Evolutionary conservation across 2,797 vertebrate species (phyloP).

Genomic region (Cercopithecus diana): DNA sequence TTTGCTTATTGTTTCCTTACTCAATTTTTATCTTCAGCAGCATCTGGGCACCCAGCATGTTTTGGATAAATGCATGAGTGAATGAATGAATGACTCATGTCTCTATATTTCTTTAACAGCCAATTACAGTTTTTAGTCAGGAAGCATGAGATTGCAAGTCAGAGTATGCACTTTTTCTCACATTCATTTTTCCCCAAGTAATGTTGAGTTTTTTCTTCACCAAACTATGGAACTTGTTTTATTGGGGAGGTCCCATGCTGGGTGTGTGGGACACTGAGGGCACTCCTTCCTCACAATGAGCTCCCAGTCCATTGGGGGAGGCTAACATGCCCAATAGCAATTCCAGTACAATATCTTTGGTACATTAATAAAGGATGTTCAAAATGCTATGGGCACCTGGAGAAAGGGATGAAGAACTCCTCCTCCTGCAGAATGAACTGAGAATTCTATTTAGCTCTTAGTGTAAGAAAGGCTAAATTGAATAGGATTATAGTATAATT

Average conservation of each 20-base stretch:
- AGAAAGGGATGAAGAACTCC: background rate
- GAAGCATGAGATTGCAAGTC: background rate
- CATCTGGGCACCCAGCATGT: background rate
- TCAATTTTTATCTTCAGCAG: background rate
- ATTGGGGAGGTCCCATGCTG: background rate
- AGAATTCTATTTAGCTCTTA: conserved; percentile 24
- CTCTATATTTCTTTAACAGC: background rate
- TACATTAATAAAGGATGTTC: background rate
- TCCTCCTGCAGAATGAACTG: background rate
- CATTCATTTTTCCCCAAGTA: background rate
- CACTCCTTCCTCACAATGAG: background rate
- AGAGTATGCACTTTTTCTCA: background rate
- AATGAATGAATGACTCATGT: background rate
- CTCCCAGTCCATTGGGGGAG: background rate
- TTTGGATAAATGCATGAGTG: background rate
- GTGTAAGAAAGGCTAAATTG: background rate
- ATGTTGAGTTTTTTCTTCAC: conserved; percentile 2
- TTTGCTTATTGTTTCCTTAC: background rate
- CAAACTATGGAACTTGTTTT: background rate
- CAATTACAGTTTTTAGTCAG: background rate
- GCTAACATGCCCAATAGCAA: background rate
- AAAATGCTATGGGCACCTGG: background rate
- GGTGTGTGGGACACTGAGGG: background rate
- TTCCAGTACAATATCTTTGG: background rate
- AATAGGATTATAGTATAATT: conserved; percentile 17